These are phyloP conservation scores for Hyposoter didymator DNA, from an alignment of 2,888 invertebrate genomes.

Conservation along the genomic window DNA sequence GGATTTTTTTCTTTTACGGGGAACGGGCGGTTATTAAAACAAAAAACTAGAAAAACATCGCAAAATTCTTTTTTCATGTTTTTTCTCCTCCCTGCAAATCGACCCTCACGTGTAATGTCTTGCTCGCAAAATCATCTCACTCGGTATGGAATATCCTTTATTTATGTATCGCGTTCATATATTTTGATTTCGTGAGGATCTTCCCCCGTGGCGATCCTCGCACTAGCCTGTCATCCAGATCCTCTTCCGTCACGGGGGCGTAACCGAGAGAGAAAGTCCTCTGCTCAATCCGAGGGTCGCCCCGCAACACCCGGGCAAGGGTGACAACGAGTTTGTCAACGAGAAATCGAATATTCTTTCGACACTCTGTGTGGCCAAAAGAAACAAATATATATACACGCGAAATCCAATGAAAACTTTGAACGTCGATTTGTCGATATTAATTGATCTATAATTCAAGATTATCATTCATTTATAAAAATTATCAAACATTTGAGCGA, in stretches of 20 bases:
- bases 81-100: neutral
- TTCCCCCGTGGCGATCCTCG: conserved; percentile 44
- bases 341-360: conserved; percentile 57
- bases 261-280: conserved; percentile 29
- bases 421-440: neutral
- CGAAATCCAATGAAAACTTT: neutral
- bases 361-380: conserved; percentile 47
- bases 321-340: conserved; percentile 72
- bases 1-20: neutral
- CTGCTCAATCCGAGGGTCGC: conserved; percentile 62
- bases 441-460: neutral
- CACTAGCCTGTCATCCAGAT: conserved; percentile 47
- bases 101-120: neutral
- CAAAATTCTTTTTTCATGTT: neutral
- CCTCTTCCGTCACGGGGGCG: conserved; percentile 53
- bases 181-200: conserved; percentile 36
- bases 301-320: conserved; percentile 66
- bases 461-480: neutral
- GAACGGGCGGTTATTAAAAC: neutral
- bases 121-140: neutral
- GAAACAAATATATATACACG: neutral
- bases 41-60: neutral
- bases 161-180: conserved; percentile 13
- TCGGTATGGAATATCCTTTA: conserved; percentile 19
- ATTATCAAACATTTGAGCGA: neutral